phyloP scores from a whole-genome alignment of 2,113 vertebrate genomes.

The Poeciliopsis retropinna region DNA sequence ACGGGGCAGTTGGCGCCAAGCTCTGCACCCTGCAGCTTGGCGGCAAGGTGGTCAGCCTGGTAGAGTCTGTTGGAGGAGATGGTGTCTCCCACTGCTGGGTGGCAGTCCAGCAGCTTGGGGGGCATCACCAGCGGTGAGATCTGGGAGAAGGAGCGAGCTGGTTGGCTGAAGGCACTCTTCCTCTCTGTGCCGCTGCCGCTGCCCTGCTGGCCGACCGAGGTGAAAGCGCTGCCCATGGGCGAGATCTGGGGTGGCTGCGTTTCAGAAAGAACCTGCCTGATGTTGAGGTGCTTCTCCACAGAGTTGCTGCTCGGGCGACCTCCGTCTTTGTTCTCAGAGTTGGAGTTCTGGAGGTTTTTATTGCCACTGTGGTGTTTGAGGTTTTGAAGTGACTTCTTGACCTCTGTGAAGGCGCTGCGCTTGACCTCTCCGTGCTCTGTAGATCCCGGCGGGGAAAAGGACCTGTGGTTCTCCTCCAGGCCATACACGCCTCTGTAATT shows the following conservation, averaged over 20 bases:
- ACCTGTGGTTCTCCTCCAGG: slow-evolving; percentile 85
- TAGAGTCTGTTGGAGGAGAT: slow-evolving; percentile 88
- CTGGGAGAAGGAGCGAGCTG: slow-evolving; percentile 87
- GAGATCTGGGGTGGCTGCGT: slow-evolving; percentile 80
- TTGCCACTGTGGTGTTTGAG: slow-evolving; percentile 75
- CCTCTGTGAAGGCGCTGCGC: slow-evolving; percentile 95
- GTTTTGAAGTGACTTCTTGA: slow-evolving; percentile 85
- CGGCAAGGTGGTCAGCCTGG: slow-evolving; percentile 86
- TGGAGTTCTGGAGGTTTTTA: slow-evolving; percentile 72
- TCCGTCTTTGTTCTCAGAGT: slow-evolving; percentile 81
- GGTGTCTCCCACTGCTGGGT: slow-evolving; percentile 81
- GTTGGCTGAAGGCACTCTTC: slow-evolving; percentile 95
- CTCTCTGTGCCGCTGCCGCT: slow-evolving; percentile 75
- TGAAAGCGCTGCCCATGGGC: slow-evolving; percentile 86
- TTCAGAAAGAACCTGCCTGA: slow-evolving; percentile 82
- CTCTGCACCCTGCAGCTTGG: slow-evolving; percentile 87
- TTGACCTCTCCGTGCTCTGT: slow-evolving; percentile 83
- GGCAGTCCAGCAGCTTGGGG: slow-evolving; percentile 89
- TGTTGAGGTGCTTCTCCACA: slow-evolving; percentile 78
- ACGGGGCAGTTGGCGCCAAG: slow-evolving; percentile 81
- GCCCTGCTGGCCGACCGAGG: slow-evolving; percentile 84
- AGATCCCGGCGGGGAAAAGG: slow-evolving; percentile 83
- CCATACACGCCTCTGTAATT: slow-evolving; percentile 89
- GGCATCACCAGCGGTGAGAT: slow-evolving; percentile 87
- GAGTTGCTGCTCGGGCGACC: slow-evolving; percentile 65